Percentiles rank a stretch among this genome's conserved stretches.
Conservation (phyloP, 2,797 vertebrate species). For the Melanotaenia nigrans region DNA sequence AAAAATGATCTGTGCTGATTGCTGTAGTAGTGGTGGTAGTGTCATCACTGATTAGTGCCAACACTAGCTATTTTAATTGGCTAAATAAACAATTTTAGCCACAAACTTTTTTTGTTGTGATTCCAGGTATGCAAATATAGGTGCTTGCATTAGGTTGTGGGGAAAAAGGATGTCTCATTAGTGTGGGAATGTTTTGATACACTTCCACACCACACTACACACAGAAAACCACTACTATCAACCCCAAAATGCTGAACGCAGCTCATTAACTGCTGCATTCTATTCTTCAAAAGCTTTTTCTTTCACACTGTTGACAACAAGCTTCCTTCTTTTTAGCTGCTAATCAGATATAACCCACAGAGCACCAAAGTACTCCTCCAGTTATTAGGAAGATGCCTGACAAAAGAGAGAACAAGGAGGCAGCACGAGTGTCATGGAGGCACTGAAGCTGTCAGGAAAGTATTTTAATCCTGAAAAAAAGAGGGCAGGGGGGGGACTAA, state of each 20-base stretch:
- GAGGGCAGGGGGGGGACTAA: conserved; percentile 10
- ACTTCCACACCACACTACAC: not conserved
- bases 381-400: conserved; percentile 51
- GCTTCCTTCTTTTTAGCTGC: conserved; percentile 38
- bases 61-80: not conserved
- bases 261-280: conserved; percentile 61
- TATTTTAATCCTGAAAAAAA: conserved; percentile 22
- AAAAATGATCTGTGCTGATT: conserved; percentile 1
- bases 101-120: not conserved
- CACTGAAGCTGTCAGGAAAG: conserved; percentile 27
- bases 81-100: conserved; percentile 1
- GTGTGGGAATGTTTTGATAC: not conserved
- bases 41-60: not conserved
- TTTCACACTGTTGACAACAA: conserved; percentile 54
- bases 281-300: conserved; percentile 55
- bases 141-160: not conserved
- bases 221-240: not conserved
- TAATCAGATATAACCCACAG: conserved; percentile 57
- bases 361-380: conserved; percentile 34
- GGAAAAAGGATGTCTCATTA: not conserved
- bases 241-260: conserved; percentile 37
- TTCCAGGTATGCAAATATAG: conserved; percentile 3
- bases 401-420: conserved; percentile 32
- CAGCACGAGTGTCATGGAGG: conserved; percentile 15
- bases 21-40: not conserved